Percentiles rank a stretch among this genome's conserved stretches.
Conservation (phyloP, 64 coral and sea anemone genomes). For the Cladopsammia gracilis region DNA sequence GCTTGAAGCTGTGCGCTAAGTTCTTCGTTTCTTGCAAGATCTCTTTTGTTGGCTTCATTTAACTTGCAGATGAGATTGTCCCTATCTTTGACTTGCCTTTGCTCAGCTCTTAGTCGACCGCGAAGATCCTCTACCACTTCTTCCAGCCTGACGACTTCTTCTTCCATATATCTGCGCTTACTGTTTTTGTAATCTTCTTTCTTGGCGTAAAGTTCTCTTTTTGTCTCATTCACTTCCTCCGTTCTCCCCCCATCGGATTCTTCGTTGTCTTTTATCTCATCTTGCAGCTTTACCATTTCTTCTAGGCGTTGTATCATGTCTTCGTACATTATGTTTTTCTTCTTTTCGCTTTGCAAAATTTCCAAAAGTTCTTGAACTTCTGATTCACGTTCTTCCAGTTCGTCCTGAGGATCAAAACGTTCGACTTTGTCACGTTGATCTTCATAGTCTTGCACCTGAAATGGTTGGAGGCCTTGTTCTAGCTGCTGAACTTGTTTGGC, state of each 20-base stretch:
- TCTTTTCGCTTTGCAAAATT: slow-evolving; percentile 30
- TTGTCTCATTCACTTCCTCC: background rate
- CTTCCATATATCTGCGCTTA: slow-evolving; percentile 32
- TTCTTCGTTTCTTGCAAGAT: slow-evolving; percentile 52
- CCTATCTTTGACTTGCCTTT: slow-evolving; percentile 29
- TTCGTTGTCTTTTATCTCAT: slow-evolving; percentile 56
- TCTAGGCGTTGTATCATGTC: slow-evolving; percentile 49
- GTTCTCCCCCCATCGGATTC: slow-evolving; percentile 41
- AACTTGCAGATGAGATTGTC: slow-evolving; percentile 47
- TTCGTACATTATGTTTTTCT: slow-evolving; percentile 41
- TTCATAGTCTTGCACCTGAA: background rate
- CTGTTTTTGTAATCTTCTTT: slow-evolving; percentile 53
- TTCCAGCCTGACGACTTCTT: slow-evolving; percentile 13
- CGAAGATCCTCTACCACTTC: slow-evolving; percentile 32
- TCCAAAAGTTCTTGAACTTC: slow-evolving; percentile 35
- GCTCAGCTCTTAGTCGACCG: slow-evolving; percentile 37
- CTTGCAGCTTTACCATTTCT: slow-evolving; percentile 69
- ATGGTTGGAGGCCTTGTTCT: background rate
- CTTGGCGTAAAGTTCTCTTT: slow-evolving; percentile 30
- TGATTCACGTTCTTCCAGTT: slow-evolving; percentile 5
- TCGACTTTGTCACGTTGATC: background rate
- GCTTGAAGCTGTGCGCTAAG: slow-evolving; percentile 51
- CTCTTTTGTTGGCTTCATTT: slow-evolving; percentile 44
- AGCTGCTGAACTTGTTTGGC: background rate
- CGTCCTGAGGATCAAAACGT: background rate